Base-by-base conservation (phyloP, 2,888 invertebrate genomes). In the Scelioninae gen. 1 region DNA sequence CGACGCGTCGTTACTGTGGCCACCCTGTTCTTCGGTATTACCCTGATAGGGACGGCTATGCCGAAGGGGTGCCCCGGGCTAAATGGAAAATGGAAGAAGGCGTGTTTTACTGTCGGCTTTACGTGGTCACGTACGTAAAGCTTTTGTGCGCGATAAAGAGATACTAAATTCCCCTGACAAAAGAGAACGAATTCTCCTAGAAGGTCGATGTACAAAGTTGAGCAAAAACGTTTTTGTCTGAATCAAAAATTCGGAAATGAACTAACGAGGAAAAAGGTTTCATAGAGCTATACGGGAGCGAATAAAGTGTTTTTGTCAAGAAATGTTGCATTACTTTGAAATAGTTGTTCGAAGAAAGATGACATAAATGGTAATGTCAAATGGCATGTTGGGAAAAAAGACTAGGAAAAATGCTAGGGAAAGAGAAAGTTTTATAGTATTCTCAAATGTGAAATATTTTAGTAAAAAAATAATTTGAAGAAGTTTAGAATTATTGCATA, bases 1-100 rank as follows among this genome's bases (percentile, higher is more conserved):
- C 89, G 90, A 91, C 88, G 89, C 88, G 87, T 91, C 91, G 89
- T 91, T 90, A 90, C 89, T 85, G 87, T 86, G 87, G 87, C 89
- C 88, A 89, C 89, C 89, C 89, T 87, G 88, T 80, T 85, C 81
- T 80, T 84, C 86, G 84, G 81, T 88, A 89, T 89, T 89, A 88
- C 90, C 88, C 86, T 58, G 83, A 74, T 86, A 85, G 88, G 88
- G 88, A 87, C 85, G 84, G 85, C 80, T 71, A 79, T 62, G 40
- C 16, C 55, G 77, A 83, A 83, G 87, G 85, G 89, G 81, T 86
- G 87, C 87, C 85, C 77, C 60, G 63, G 84, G 83, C 86, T 82
- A 82, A 82, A 85, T 86, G 84, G 85, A 87, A 87, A 86, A 83
- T 83, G 84, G 79, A 82, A 84, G 86, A 85, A 87, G 86, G 86